Evolutionary conservation across 2,797 vertebrate species (phyloP).

Genomic region (Myiotriccus ornatus): DNA sequence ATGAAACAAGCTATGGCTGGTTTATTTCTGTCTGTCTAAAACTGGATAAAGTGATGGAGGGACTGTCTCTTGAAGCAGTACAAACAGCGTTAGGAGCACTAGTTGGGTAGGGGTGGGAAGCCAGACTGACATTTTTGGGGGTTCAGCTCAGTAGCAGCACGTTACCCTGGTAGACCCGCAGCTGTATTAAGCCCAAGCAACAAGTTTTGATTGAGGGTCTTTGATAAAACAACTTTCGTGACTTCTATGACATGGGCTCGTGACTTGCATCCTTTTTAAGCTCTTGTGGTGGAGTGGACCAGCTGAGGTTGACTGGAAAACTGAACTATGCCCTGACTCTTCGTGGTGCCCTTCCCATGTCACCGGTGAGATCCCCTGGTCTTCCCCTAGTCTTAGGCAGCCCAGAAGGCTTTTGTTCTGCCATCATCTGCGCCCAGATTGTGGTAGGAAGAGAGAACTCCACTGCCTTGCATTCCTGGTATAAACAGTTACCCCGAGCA

Average conservation of each 20-base stretch:
- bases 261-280: neutral
- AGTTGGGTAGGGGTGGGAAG: neutral
- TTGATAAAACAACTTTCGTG: neutral
- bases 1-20: neutral
- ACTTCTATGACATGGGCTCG: accelerated
- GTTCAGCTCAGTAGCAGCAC: neutral
- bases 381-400: neutral
- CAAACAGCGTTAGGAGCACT: accelerated
- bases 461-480: neutral
- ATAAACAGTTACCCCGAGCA: neutral
- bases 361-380: neutral
- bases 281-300: neutral
- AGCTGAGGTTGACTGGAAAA: neutral
- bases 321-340: neutral
- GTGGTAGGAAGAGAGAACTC: neutral
- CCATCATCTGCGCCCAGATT: neutral
- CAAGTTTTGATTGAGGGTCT: neutral
- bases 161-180: neutral
- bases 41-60: neutral
- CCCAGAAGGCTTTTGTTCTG: neutral
- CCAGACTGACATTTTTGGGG: neutral
- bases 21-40: neutral
- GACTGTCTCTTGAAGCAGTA: neutral
- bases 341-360: neutral
- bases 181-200: neutral